Evolutionary conservation across 2,888 invertebrate species (phyloP), one percentile per base, ranked within the genome.

Genomic region (Aphodius sticticus): DNA sequence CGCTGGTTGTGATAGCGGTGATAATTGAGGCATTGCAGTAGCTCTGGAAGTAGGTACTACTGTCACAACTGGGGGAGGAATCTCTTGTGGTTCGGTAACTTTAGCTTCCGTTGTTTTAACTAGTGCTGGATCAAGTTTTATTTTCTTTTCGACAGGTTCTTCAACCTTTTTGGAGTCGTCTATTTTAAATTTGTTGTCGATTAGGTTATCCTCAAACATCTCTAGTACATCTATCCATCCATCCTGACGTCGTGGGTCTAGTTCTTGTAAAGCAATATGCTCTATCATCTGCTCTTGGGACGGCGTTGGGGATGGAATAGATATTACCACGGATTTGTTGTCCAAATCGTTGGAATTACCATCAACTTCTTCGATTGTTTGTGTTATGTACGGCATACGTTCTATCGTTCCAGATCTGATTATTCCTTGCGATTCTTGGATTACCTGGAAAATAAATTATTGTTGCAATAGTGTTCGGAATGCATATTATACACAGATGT

Each of bases 1-100:
- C 1, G 93, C 92, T 0, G 94, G 94, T 86, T 94, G 94, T 0
- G 94, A 94, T 1, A 95, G 86, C 0, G 94, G 94, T 0, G 94
- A 94, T 35, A 94, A 87, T 86, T 94, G 94, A 0, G 94, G 93
- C 76, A 93, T 91, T 0, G 92, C 90, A 0, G 92, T 90, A 81
- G 91, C 90, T 16, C 77, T 80, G 12, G 80, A 84, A 77, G 85
- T 81, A 83, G 87, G 83, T 37, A 87, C 82, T 81, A 88, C 84
- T 77, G 83, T 85, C 81, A 26, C 26, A 26, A 83, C 83, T n/a
- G 83, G 82, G 35, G 81, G 82, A 75, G 85, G 84, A 4, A 82
- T 82, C 81, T 79, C 79, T 16, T 77, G 77, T 12, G 74, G 53
- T 78, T 82, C 80, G 37, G 77, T 78, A 16, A 77, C 77, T 38